Evolutionary conservation across 2,113 vertebrate species (phyloP).

Genomic region (Nibea albiflora): DNA sequence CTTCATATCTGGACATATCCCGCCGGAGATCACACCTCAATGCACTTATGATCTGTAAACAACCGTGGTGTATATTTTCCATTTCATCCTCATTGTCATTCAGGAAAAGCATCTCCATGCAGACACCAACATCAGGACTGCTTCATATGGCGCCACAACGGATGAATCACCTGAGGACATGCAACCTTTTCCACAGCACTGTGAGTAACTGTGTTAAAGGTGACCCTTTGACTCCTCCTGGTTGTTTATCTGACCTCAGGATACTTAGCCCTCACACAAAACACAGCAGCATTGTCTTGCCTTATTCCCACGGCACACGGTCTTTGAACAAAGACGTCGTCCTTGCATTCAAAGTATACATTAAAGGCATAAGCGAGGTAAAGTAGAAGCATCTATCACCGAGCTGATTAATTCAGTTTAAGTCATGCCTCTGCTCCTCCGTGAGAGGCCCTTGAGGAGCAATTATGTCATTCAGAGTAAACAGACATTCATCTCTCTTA

Average conservation of each 20-base stretch:
- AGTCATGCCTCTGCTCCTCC: conserved; percentile 43
- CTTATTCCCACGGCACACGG: neutral
- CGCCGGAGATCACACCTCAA: neutral
- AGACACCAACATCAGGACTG: neutral
- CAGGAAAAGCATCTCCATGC: neutral
- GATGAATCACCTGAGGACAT: conserved; percentile 3
- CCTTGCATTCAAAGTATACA: conserved; percentile 21
- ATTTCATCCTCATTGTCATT: conserved; percentile 31
- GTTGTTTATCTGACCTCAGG: conserved; percentile 28
- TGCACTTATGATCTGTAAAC: conserved; percentile 12
- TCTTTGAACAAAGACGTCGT: conserved; percentile 12
- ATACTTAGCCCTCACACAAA: conserved; percentile 7
- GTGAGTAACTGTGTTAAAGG: neutral
- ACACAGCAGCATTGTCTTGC: neutral
- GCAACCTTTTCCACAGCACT: conserved; percentile 7
- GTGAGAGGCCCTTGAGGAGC: conserved; percentile 52
- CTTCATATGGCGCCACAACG: conserved; percentile 1
- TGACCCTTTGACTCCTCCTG: conserved; percentile 31
- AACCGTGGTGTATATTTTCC: neutral
- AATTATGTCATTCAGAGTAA: conserved; percentile 62
- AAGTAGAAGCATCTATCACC: conserved; percentile 57
- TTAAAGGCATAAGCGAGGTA: conserved; percentile 41
- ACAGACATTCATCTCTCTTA: conserved; percentile 57
- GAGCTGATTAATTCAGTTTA: conserved; percentile 60
- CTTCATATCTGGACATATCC: conserved; percentile 1